Evolutionary conservation across 1,140 invertebrate genomes (phyloP).

Genomic region (Myzus persicae): DNA sequence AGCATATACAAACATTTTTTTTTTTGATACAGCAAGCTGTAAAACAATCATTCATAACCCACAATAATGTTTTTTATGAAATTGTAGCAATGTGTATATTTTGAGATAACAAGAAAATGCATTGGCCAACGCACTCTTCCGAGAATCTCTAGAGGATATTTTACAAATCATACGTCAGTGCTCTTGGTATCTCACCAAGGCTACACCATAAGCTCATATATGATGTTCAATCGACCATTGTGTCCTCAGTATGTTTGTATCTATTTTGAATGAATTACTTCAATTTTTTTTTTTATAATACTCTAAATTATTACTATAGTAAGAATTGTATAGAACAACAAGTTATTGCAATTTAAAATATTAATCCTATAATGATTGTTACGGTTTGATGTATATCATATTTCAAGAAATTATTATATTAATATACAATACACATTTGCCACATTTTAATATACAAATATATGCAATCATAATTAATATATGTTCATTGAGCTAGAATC

Average conservation of each 20-base stretch:
- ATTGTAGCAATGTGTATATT: neutral
- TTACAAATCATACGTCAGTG: neutral
- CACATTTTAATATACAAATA: too few species aligned
- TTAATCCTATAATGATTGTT: neutral
- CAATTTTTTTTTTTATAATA: neutral
- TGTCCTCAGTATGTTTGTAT: neutral
- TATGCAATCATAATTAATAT: neutral
- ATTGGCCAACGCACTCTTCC: neutral
- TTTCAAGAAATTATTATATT: neutral
- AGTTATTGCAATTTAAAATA: neutral
- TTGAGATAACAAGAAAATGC: neutral
- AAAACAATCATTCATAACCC: neutral
- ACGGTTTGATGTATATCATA: neutral
- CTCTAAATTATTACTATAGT: neutral
- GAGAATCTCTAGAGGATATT: neutral
- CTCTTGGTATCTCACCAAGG: neutral
- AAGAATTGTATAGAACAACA: neutral
- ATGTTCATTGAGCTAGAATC: neutral
- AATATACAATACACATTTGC: too few species aligned
- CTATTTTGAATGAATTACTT: neutral
- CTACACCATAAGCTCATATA: neutral
- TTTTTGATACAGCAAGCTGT: neutral
- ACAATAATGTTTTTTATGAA: neutral
- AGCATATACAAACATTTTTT: neutral
- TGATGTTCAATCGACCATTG: neutral